Evolutionary conservation across 2,113 vertebrate genomes (phyloP), one percentile per base, ranked within the genome.

Genomic region (Festucalex cinctus): DNA sequence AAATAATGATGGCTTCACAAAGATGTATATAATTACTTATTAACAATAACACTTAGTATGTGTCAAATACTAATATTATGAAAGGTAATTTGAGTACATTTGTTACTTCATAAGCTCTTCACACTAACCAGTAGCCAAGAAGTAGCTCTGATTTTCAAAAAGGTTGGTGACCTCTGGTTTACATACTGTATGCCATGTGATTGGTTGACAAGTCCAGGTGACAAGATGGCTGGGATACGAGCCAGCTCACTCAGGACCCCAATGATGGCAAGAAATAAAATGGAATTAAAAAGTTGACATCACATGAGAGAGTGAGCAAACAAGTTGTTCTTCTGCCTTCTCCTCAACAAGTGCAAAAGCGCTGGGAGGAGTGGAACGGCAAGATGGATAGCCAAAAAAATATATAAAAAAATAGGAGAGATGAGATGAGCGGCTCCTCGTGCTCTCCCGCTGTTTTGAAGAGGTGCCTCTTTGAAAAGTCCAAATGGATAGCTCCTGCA

Each of bases 381-480:
- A 37, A 64, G 68, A 65, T 68, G 65, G 66, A 56, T 41, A 57
- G 9, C 9, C 24, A 28, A 63, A 19, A 64, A 84, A 76, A 71
- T n/a, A n/a, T n/a, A 54, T 9, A 20, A n/a, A 54, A 26, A 13
- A 6, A 1, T 1, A 53, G n/a, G 9, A 20, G 16, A 48, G 17
- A 6, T 14, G 35, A 41, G 20, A n/a, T 7, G 13, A 81, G 64
- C 73, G 43, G 69, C 80, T 82, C 74, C 68, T 77, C 69, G 54
- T 77, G 65, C 76, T 72, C 71, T 80, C 59, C 24, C 63, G 63
- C 56, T 63, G 73, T 83, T 86, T 80, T 84, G 78, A 83, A 79
- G 75, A 71, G 65, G 49, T 54, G 59, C 78, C 74, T 60, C 71
- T 86, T 85, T 84, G 76, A 85, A 78, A 83, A 83, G 63, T 76